Percentiles rank a stretch among this genome's conserved stretches.
These are phyloP conservation scores for Leptinotarsa juncta DNA, from an alignment of 2,888 invertebrate species.

Conservation along the genomic window DNA sequence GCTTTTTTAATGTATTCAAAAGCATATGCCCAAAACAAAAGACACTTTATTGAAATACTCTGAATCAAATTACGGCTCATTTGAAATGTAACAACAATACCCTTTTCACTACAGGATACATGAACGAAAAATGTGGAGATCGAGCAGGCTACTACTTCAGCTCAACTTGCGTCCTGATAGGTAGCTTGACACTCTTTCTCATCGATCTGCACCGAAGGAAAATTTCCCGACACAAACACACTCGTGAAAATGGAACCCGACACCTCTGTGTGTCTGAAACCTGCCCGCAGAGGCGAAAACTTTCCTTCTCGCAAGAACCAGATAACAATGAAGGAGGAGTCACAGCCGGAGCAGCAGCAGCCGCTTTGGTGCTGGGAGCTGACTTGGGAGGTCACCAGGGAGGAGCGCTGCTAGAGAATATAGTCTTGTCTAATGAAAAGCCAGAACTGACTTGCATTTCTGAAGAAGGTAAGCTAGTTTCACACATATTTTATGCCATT, in stretches of 20 bases:
- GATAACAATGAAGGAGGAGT: constrained; percentile 68
- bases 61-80: too few species aligned
- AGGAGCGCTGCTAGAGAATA: constrained; percentile 66
- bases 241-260: constrained; percentile 70
- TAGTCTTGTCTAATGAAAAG: constrained; percentile 68
- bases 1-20: too few species aligned
- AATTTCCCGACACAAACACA: constrained; percentile 78
- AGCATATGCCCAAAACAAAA: not conserved
- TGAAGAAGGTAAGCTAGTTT: constrained; percentile 69
- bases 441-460: constrained; percentile 87
- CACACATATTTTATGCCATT: too few species aligned
- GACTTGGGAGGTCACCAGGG: constrained; percentile 63
- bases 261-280: constrained; percentile 70
- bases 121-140: constrained; percentile 81
- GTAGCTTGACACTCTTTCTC: constrained; percentile 82
- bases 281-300: constrained; percentile 70
- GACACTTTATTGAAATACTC: not conserved
- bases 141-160: constrained; percentile 88
- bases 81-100: not conserved
- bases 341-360: constrained; percentile 69
- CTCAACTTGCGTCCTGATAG: constrained; percentile 81
- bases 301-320: constrained; percentile 72
- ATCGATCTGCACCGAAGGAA: constrained; percentile 83
- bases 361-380: constrained; percentile 68
- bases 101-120: constrained; percentile 72